Percentiles rank a stretch among this genome's conserved stretches.
phyloP scores from a whole-genome alignment of 35 echinoderm and acorn worm species.

The Stichopus chloronotus region DNA sequence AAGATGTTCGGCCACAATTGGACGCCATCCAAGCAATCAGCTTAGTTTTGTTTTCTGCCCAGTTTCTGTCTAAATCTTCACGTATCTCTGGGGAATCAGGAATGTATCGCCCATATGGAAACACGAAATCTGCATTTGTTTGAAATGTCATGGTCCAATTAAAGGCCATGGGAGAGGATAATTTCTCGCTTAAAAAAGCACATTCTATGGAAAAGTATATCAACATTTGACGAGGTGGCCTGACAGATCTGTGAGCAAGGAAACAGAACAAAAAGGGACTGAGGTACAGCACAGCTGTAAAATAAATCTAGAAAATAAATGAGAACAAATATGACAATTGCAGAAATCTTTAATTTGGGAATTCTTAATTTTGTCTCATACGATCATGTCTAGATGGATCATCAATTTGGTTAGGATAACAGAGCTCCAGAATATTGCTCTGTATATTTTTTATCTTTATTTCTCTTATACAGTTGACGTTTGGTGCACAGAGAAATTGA shows the following conservation, averaged over 20 bases:
- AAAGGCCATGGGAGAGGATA: neutral
- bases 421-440: no score
- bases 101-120: slow-evolving; percentile 33
- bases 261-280: no score
- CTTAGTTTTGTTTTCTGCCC: slow-evolving; percentile 41
- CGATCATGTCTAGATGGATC: no score
- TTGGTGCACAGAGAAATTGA: no score
- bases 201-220: slow-evolving; percentile 3
- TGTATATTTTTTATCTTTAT: no score
- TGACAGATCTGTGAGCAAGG: slow-evolving; percentile 10
- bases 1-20: slow-evolving; percentile 5
- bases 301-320: no score
- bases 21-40: slow-evolving; percentile 50
- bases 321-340: no score
- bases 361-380: no score
- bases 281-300: no score
- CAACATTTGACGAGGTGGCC: slow-evolving; percentile 41
- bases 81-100: neutral
- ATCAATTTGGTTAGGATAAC: no score
- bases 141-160: slow-evolving; percentile 40
- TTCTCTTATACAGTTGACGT: no score
- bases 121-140: neutral
- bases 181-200: neutral
- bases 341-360: no score
- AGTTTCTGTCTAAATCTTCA: neutral